Evolutionary conservation across 2,113 vertebrate species (phyloP), one percentile per base, ranked within the genome.

Genomic region (Tautogolabrus adspersus): DNA sequence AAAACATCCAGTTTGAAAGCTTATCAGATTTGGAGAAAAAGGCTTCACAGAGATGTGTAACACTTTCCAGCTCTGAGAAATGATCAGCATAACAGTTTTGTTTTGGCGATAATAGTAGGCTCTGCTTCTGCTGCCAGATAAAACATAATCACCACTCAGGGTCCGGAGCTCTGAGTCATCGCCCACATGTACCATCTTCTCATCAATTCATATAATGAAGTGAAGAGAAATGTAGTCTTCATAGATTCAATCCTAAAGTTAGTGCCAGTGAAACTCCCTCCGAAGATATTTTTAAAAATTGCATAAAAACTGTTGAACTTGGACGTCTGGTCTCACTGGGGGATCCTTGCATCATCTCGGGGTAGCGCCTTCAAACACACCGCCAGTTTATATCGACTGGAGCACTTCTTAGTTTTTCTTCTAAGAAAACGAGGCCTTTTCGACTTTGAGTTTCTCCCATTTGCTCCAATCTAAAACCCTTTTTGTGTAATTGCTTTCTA

Each of bases 401-500:
- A 6, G 13, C 13, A 2, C 44, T 47, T n/a, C n/a, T n/a, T n/a
- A n/a, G n/a, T n/a, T n/a, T n/a, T n/a, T n/a, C n/a, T n/a, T n/a
- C n/a, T n/a, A n/a, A n/a, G n/a, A n/a, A n/a, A n/a, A n/a, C n/a
- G n/a, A n/a, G n/a, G 42, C 42, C 10, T 44, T 44, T 13, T 12
- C 8, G 6, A 10, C 42, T 44, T 19, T 8, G 26, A 51, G 30
- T 52, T 16, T 12, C 40, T 44, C 42, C 9, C 12, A n/a, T 58
- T 34, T 19, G 19, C 23, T 23, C 34, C 21, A 8, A 23, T 69
- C 9, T 37, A 18, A 44, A 19, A 10, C n/a, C 38, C 9, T 51
- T 11, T 5, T 42, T 21, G 59, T 51, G 58, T 22, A 59, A 46
- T 65, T 42, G 34, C 19, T 67, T 57, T 61, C 67, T 58, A 52